Percentiles rank a stretch among this genome's conserved stretches.
Evolutionary conservation across 2,888 invertebrate genomes (phyloP).

Genomic region (Habroteleia sp.): DNA sequence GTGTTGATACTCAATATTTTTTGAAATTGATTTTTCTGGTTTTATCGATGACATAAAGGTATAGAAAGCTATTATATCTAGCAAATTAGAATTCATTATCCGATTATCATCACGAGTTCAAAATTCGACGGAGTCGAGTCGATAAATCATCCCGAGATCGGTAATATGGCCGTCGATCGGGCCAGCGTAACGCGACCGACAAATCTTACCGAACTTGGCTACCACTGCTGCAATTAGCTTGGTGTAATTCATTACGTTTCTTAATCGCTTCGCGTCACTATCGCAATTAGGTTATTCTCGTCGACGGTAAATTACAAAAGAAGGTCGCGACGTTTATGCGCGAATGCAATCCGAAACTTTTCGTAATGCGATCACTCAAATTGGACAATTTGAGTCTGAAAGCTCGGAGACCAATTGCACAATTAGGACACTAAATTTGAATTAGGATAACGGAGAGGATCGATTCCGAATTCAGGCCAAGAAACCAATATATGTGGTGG

Average conservation of each 20-base stretch:
- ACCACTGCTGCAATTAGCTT: slow-evolving; percentile 58
- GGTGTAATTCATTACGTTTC: slow-evolving; percentile 63
- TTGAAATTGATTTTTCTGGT: no score
- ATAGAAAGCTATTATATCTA: no score
- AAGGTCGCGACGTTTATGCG: slow-evolving; percentile 62
- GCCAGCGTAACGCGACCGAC: slow-evolving; percentile 43
- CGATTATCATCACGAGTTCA: slow-evolving; percentile 64
- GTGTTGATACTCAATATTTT: no score
- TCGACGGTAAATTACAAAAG: slow-evolving; percentile 61
- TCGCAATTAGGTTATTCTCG: slow-evolving; percentile 64
- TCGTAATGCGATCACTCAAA: slow-evolving; percentile 16
- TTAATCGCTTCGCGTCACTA: slow-evolving; percentile 61
- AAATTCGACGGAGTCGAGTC: slow-evolving; percentile 60
- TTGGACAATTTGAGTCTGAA: no score
- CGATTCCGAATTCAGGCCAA: no score
- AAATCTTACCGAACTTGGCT: slow-evolving; percentile 58
- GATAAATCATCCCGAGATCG: slow-evolving; percentile 65
- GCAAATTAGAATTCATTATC: slow-evolving; percentile 66
- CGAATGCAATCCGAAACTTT: slow-evolving; percentile 33
- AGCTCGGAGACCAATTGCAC: no score
- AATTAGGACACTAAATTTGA: no score
- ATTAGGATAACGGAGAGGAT: no score
- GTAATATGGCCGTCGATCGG: slow-evolving; percentile 39
- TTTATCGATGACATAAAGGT: no score
- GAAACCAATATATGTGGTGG: no score